phyloP scores from a whole-genome alignment of 2,888 invertebrate species.

The Drosophila maculinotata region DNA sequence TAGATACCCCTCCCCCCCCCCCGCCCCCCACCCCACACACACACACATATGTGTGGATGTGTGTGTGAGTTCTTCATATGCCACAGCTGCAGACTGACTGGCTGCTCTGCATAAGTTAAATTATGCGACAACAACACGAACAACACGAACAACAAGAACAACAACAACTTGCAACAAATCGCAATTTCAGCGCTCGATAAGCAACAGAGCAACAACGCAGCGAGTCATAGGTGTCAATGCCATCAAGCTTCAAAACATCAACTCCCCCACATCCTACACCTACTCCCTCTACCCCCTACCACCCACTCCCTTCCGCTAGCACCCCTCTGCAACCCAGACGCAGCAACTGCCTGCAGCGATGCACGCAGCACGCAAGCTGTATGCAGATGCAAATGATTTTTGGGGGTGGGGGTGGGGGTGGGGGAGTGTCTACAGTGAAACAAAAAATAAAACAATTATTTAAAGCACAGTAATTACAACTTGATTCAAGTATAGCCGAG shows the following conservation, averaged over 20 bases:
- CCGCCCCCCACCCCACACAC: conserved; percentile 10
- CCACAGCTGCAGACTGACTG: conserved; percentile 2
- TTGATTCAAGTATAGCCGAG: background rate
- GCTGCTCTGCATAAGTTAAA: conserved; percentile 65
- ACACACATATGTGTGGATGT: background rate
- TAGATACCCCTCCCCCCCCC: conserved; percentile 18
- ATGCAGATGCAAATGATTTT: conserved; percentile 48
- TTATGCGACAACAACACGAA: conserved; percentile 60
- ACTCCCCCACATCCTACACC: background rate
- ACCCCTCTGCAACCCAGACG: conserved; percentile 2
- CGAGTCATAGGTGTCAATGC: conserved; percentile 49
- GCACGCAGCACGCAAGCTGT: conserved; percentile 42
- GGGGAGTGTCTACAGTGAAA: background rate
- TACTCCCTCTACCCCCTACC: accelerated
- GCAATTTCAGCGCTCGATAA: conserved; percentile 58
- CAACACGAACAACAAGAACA: conserved; percentile 20
- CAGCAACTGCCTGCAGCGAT: conserved; percentile 39
- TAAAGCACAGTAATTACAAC: too few species aligned
- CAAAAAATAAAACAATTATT: background rate
- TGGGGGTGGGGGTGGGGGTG: background rate
- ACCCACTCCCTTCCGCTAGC: background rate
- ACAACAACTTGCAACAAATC: conserved; percentile 40
- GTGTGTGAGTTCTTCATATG: conserved; percentile 1
- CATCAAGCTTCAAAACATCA: conserved; percentile 20
- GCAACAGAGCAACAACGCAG: conserved; percentile 40